Conservation (phyloP, 92 coral and sea anemone species). For the Palythoa grandis region DNA sequence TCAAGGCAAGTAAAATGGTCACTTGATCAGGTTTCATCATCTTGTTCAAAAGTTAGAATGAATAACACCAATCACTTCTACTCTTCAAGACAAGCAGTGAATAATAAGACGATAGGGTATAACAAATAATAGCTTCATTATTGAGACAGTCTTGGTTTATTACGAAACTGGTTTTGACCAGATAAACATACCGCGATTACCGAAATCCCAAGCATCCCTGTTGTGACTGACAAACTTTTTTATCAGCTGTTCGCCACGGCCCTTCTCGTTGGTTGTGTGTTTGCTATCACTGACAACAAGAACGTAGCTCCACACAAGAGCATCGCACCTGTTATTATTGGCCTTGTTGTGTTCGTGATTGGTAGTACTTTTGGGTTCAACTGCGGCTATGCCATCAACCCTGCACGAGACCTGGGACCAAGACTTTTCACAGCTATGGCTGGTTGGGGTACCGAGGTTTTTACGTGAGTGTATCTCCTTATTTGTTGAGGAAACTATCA, state of each 20-base stretch:
- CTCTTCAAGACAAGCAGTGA: too few relatives aligned
- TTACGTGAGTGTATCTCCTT: conserved; percentile 43
- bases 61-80: too few relatives aligned
- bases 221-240: neutral
- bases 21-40: too few relatives aligned
- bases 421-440: conserved; percentile 69
- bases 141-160: too few relatives aligned
- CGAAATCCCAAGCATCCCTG: too few relatives aligned
- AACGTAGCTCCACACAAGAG: conserved; percentile 77
- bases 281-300: conserved; percentile 71
- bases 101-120: too few relatives aligned
- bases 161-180: too few relatives aligned
- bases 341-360: conserved; percentile 82
- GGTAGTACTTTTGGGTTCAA: conserved; percentile 87
- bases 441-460: conserved; percentile 63
- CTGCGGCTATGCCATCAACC: conserved; percentile 94
- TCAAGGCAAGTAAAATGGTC: too few relatives aligned
- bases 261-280: conserved; percentile 68
- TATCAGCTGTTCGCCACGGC: conserved; percentile 69
- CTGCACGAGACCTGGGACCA: conserved; percentile 92
- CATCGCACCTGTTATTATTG: conserved; percentile 76
- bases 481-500: too few relatives aligned
- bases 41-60: too few relatives aligned
- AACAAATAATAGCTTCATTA: too few relatives aligned
- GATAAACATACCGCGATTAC: too few relatives aligned